Percentiles rank a stretch among this genome's conserved stretches.
These are phyloP conservation scores for Solenodon paradoxus DNA, from an alignment of 2,113 vertebrate species.

Conservation along the genomic window DNA sequence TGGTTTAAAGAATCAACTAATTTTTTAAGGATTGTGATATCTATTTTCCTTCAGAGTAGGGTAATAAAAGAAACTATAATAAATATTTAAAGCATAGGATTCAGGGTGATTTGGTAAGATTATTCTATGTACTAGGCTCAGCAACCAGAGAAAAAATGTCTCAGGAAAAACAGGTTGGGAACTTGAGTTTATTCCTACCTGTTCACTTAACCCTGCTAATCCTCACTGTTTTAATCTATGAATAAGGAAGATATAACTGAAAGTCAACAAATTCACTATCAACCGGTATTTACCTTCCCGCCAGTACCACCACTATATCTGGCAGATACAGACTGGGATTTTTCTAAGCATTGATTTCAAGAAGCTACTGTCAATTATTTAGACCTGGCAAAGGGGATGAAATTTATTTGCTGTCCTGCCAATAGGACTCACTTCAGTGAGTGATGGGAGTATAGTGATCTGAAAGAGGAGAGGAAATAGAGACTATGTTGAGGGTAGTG, in stretches of 20 bases:
- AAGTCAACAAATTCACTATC: not conserved
- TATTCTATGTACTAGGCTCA: not conserved
- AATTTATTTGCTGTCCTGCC: not conserved
- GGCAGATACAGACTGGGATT: not conserved
- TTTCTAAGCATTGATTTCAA: not conserved
- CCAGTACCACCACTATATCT: not conserved
- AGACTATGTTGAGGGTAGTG: not conserved
- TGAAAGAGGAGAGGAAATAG: not conserved
- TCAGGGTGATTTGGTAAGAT: not conserved
- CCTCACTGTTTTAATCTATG: not conserved
- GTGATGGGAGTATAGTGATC: not conserved
- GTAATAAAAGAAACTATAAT: not conserved
- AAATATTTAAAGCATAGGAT: not conserved
- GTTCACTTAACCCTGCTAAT: not conserved
- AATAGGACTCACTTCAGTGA: not conserved
- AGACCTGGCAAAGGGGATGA: not conserved
- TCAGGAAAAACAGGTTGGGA: not conserved
- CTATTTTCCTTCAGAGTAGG: not conserved
- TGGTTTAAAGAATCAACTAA: not conserved
- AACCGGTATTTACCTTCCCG: not conserved
- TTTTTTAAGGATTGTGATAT: not conserved
- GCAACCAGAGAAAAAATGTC: not conserved
- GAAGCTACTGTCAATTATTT: not conserved
- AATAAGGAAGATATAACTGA: not conserved
- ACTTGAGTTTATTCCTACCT: not conserved